A percentile compares a stretch with the other conserved stretches of the same genome.
These are phyloP conservation scores for Brachionus asplanchnoidis DNA, from an alignment of 1,140 invertebrate genomes.

Conservation along the genomic window DNA sequence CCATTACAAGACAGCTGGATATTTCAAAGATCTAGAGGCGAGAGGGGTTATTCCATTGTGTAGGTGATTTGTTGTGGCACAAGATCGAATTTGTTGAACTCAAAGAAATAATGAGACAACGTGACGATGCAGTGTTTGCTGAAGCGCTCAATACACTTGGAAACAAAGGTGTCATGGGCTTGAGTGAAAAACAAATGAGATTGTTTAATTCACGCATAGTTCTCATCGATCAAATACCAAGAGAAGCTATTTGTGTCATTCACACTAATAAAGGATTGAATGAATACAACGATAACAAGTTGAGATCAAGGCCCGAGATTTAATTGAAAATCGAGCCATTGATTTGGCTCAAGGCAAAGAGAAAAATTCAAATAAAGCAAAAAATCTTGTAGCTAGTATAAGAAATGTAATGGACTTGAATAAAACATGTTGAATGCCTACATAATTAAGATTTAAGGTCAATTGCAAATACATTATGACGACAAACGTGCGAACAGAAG, in stretches of 20 bases:
- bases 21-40: neutral
- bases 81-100: neutral
- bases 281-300: neutral
- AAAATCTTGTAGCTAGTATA: neutral
- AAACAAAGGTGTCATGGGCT: neutral
- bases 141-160: neutral
- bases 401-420: neutral
- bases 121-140: neutral
- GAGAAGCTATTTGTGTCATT: neutral
- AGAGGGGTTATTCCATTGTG: neutral
- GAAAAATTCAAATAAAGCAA: neutral
- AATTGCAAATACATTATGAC: neutral
- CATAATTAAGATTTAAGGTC: neutral
- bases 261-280: neutral
- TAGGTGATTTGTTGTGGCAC: neutral
- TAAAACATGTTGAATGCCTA: neutral
- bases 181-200: neutral
- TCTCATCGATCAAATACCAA: neutral
- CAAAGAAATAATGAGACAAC: neutral
- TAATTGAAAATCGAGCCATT: neutral
- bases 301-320: neutral
- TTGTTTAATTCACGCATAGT: conserved; percentile 1
- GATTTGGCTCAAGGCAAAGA: neutral
- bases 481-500: neutral
- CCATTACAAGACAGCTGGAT: neutral